Evolutionary conservation across 2,888 invertebrate genomes (phyloP), one percentile per base, ranked within the genome.

Genomic region (Acleris literana): DNA sequence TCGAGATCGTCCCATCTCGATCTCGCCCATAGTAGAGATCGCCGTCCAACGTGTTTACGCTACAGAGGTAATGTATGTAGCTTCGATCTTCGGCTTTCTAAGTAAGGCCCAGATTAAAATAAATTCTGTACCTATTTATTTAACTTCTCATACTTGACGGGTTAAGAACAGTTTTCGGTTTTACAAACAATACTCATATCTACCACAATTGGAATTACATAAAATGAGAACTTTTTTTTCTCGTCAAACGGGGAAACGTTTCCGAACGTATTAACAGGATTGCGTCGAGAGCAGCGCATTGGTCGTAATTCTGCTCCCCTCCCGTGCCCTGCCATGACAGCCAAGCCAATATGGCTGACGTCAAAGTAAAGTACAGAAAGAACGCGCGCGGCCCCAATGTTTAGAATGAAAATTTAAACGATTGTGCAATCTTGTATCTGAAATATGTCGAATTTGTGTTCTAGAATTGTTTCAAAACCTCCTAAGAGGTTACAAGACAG

Each of bases 401-500:
- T 82, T 78, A 70, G 64, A 72, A 72, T 76, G 70, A 58, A 76
- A 76, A 75, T 77, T 76, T 79, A 74, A 80, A 80, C 77, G 71
- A 74, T 71, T 70, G 70, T 71, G 70, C 76, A 71, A 54, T 52
- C 29, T 63, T 52, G 64, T 63, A 66, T 43, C 22, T 59, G 56
- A 81, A 83, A 70, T 83, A 96, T 96, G 96, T 96, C 96, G 78
- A 96, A 96, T 94, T 93, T 96, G 83, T 95, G 95, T 85, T 95
- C 95, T 78, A 95, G 96, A 94, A 95, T 95, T 76, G 94, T 95
- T 74, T 94, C 94, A 74, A 96, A 96, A 88, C 95, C 96, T 71
- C 93, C 94, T 70, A 96, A 96, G 92, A 94, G 96, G 79, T 94
- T 95, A 85, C 95, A 95, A 81, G 96, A 96, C 83, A 94, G 94